These are phyloP conservation scores for Pelodiscus sinensis DNA, from an alignment of 2,113 vertebrate genomes.

Conservation along the genomic window DNA sequence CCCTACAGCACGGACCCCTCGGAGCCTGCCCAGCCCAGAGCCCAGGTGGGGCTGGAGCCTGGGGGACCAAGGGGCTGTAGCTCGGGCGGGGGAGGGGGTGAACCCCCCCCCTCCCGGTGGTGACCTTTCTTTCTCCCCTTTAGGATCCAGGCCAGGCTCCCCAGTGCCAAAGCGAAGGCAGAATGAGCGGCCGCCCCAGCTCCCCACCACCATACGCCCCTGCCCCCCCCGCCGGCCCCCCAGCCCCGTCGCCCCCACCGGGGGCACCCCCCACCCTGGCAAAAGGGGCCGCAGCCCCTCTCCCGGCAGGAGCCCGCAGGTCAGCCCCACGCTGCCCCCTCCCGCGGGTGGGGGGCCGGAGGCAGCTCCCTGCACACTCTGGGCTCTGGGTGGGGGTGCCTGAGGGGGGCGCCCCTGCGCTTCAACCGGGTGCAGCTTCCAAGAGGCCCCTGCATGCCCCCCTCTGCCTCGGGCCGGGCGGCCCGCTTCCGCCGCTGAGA, in stretches of 20 bases:
- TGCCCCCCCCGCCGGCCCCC: neutral
- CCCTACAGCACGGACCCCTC: too few species aligned
- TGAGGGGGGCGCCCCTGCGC: neutral
- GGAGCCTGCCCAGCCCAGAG: too few species aligned
- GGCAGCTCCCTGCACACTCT: neutral
- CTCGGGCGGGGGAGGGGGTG: too few species aligned
- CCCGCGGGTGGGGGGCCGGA: neutral
- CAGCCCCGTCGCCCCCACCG: too few species aligned
- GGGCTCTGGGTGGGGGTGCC: neutral
- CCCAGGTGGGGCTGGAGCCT: neutral
- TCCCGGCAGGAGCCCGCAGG: neutral
- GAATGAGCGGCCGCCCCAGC: constrained; percentile 51
- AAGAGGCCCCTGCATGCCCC: neutral
- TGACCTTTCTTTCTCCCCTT: neutral
- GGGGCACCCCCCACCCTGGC: neutral
- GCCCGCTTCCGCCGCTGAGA: too few species aligned
- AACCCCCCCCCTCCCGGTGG: rapidly evolving
- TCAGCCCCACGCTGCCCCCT: neutral
- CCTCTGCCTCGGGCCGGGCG: too few species aligned
- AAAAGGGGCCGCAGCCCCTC: neutral
- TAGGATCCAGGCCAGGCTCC: constrained; percentile 77
- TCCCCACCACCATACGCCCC: neutral
- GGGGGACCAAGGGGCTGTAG: too few species aligned
- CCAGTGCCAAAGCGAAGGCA: constrained; percentile 75
- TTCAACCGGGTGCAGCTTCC: neutral